Evolutionary conservation across 2,113 vertebrate species (phyloP), one percentile per base, ranked within the genome.

Genomic region (Copsychus sechellarum): DNA sequence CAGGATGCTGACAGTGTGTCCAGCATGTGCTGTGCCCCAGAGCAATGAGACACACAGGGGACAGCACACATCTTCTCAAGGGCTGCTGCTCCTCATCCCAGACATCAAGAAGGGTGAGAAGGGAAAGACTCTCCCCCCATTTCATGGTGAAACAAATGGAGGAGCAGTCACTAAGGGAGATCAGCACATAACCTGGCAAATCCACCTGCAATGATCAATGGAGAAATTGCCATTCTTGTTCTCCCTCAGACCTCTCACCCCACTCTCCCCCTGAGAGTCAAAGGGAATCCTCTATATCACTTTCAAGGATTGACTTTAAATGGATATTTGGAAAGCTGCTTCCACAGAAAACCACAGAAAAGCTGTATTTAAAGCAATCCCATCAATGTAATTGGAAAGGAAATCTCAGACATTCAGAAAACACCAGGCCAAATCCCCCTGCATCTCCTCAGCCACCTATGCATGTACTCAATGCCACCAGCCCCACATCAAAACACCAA

Each of bases 181-280:
- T 26, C 38, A 62, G 25, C 0, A 3, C 12, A 16, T 9, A 14
- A 65, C 22, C 21, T 48, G 48, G 36, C 51, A 87, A 70, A 90
- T 74, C 33, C 51, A 45, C 28, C 6, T 33, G 34, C 43, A 69
- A 4, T 0, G 3, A 58, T 4, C 1, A 0, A 9, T 9, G 15
- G 29, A 76, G 34, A 8, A 71, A 61, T 8, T 36, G 21, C 33
- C 12, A 22, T 6, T 58, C 28, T 24, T 40, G 2, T 15, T 60
- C 65, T 47, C 19, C 42, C 57, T 65, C 56, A 78, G 40, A 56
- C 16, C 54, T 76, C 25, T 74, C 38, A 23, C 47, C 47, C 22
- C 47, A 47, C 47, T 23, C 33, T n/a, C 19, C 45, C 28, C 28
- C 23, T 2, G 7, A 34, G 8, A 51, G 26, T 24, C 34, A 61